Percentiles rank a stretch among this genome's conserved stretches.
Conservation (phyloP, 2,113 vertebrate species). For the Madoqua kirkii region DNA sequence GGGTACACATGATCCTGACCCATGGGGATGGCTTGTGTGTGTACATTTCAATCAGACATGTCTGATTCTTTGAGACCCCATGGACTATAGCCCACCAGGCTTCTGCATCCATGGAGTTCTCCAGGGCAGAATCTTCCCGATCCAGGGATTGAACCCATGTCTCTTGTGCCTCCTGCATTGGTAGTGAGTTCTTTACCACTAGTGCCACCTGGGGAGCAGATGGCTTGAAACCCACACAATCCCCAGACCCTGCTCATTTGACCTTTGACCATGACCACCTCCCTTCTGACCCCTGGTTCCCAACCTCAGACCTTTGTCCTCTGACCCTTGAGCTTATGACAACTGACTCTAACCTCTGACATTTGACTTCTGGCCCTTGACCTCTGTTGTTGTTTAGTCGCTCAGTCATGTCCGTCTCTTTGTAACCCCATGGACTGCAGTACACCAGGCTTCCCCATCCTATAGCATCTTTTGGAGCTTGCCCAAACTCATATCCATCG, state of each 20-base stretch:
- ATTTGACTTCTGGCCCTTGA: background rate
- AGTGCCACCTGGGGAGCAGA: background rate
- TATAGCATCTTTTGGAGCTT: background rate
- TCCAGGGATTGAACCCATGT: background rate
- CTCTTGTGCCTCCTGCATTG: background rate
- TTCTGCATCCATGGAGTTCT: background rate
- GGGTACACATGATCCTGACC: background rate
- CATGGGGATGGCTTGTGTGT: background rate
- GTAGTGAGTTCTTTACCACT: background rate
- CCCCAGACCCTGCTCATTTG: background rate
- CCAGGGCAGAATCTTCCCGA: background rate
- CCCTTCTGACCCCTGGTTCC: background rate
- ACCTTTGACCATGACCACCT: background rate
- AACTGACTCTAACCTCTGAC: background rate
- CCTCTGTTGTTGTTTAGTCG: background rate
- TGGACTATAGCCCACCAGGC: background rate
- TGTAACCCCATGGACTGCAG: background rate
- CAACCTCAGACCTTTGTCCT: background rate
- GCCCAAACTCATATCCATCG: background rate
- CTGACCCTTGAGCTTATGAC: background rate
- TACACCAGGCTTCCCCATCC: rapidly evolving
- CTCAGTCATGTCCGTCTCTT: background rate
- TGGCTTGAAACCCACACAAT: background rate
- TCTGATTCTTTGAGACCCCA: background rate
- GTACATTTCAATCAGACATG: background rate